Evolutionary conservation across 2,888 invertebrate species (phyloP).

Genomic region (Zeuzera pyrina): DNA sequence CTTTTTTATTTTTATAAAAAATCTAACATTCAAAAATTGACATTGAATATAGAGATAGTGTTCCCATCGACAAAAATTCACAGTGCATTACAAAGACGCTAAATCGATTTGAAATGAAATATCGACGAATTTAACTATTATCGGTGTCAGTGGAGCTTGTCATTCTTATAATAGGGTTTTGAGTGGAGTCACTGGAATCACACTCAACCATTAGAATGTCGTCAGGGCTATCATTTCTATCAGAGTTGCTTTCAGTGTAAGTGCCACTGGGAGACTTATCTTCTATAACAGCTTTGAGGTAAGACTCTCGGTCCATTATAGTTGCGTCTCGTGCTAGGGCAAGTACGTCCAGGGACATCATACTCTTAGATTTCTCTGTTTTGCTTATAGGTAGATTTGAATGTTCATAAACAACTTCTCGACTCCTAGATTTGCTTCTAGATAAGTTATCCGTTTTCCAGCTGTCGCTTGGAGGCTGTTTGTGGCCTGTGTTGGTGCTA

Average conservation of each 20-base stretch:
- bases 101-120: no score
- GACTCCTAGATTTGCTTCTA: slow-evolving; percentile 48
- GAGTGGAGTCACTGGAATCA: slow-evolving; percentile 60
- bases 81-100: no score
- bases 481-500: slow-evolving; percentile 38
- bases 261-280: slow-evolving; percentile 63
- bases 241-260: slow-evolving; percentile 62
- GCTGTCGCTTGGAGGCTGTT: slow-evolving; percentile 44
- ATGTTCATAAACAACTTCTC: slow-evolving; percentile 49
- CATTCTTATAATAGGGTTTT: slow-evolving; percentile 64
- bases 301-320: slow-evolving; percentile 57
- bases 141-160: slow-evolving; percentile 60
- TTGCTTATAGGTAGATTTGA: slow-evolving; percentile 43
- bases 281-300: slow-evolving; percentile 62
- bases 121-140: slow-evolving; percentile 44
- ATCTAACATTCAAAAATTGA: slow-evolving; percentile 27
- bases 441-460: slow-evolving; percentile 41
- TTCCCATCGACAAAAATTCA: no score
- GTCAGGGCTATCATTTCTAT: slow-evolving; percentile 60
- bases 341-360: slow-evolving; percentile 64
- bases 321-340: slow-evolving; percentile 55
- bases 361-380: slow-evolving; percentile 57
- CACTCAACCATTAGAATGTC: slow-evolving; percentile 66
- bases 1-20: slow-evolving; percentile 20
- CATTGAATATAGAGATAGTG: slow-evolving; percentile 7